Percentiles rank a stretch among this genome's conserved stretches.
Conservation (phyloP, 2,113 vertebrate species). For the Cyprinus carpio region DNA sequence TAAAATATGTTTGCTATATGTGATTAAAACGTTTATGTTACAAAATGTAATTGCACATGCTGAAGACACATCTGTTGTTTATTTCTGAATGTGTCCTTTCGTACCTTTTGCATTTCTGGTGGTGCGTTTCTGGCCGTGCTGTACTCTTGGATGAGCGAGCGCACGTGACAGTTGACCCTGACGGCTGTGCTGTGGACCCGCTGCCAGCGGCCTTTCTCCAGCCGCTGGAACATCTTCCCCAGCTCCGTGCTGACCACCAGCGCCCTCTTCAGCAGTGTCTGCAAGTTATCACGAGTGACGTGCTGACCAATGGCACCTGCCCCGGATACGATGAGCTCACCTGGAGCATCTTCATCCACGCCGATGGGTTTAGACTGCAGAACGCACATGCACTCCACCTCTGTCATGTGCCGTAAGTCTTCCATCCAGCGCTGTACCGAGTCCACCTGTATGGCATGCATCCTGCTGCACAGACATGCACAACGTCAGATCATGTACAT, state of each 20-base stretch:
- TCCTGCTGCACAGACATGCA: constrained; percentile 66
- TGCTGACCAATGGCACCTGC: constrained; percentile 61
- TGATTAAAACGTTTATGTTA: background rate
- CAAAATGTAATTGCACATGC: constrained; percentile 52
- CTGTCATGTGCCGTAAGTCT: constrained; percentile 94
- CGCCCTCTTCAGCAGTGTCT: constrained; percentile 87
- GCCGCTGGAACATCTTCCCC: constrained; percentile 89
- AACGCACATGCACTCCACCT: constrained; percentile 97
- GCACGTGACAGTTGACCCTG: constrained; percentile 88
- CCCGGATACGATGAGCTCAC: constrained; percentile 81
- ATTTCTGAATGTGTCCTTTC: background rate
- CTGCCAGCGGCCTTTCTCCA: constrained; percentile 92
- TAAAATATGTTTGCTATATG: background rate
- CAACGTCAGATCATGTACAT: background rate
- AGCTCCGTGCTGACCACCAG: constrained; percentile 94
- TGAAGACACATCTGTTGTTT: background rate
- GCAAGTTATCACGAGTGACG: constrained; percentile 81
- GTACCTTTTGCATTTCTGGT: constrained; percentile 84
- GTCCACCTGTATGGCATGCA: constrained; percentile 89
- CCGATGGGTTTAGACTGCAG: constrained; percentile 96
- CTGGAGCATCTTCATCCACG: constrained; percentile 83
- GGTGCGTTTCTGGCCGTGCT: constrained; percentile 73
- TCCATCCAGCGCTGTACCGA: constrained; percentile 99
- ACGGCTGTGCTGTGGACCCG: constrained; percentile 90
- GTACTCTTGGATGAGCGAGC: constrained; percentile 90